These are phyloP conservation scores for Alcedo atthis DNA, from an alignment of 2,797 vertebrate species.

Conservation along the genomic window DNA sequence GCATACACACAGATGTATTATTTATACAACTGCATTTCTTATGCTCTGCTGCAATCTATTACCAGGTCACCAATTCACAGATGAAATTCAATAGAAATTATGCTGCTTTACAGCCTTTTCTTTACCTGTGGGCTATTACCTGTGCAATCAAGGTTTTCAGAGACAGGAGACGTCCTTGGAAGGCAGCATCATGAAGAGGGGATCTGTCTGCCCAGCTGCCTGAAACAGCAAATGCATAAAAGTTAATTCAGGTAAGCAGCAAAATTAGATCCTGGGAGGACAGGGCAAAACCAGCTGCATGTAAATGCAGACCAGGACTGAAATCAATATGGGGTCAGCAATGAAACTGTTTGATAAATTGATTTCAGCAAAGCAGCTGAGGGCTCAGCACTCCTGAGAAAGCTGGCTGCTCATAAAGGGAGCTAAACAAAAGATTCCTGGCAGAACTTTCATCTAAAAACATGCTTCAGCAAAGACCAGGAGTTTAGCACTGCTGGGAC, in stretches of 20 bases:
- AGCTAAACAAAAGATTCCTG: neutral
- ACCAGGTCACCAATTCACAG: neutral
- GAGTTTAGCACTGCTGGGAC: neutral
- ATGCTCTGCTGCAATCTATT: neutral
- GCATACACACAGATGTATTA: neutral
- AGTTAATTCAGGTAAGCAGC: neutral
- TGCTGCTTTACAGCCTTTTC: neutral
- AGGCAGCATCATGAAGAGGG: conserved; percentile 92
- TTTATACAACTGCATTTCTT: neutral
- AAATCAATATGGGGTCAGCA: neutral
- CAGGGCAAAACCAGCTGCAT: fast-evolving
- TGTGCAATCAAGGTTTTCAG: conserved; percentile 87
- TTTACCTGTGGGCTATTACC: conserved; percentile 76
- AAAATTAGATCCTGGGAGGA: neutral
- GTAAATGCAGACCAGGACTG: neutral
- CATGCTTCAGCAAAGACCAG: neutral
- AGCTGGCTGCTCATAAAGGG: neutral
- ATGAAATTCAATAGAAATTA: neutral
- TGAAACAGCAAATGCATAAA: conserved; percentile 64
- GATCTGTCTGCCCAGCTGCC: conserved; percentile 90
- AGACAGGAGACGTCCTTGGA: conserved; percentile 87
- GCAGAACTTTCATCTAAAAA: neutral
- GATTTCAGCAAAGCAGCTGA: neutral
- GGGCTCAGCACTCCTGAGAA: neutral
- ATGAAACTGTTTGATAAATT: neutral